A percentile compares a stretch with the other conserved stretches of the same genome.
Evolutionary conservation across 2,888 invertebrate species (phyloP).

Genomic region (Pedicia rivosa): DNA sequence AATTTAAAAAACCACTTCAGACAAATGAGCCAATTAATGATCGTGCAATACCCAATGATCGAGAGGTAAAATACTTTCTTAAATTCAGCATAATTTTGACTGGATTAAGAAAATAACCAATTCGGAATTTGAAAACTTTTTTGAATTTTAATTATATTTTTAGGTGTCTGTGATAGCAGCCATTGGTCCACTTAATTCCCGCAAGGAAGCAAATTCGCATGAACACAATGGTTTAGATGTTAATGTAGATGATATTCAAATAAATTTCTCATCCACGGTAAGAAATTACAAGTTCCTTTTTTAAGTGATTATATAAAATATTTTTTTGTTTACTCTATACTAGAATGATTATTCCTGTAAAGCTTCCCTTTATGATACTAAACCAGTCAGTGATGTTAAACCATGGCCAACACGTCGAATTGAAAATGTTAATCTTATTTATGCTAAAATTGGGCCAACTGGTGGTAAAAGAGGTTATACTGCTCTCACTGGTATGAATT

Average conservation of each 20-base stretch:
- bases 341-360: conserved; percentile 58
- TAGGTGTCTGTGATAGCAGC: conserved; percentile 61
- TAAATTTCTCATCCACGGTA: conserved; percentile 57
- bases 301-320: neutral
- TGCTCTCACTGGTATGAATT: conserved; percentile 66
- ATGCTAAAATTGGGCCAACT: conserved; percentile 68
- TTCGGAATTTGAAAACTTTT: no score
- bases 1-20: conserved; percentile 59
- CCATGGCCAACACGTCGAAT: conserved; percentile 58
- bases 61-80: conserved; percentile 33
- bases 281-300: conserved; percentile 12
- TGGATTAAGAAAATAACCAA: no score
- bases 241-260: conserved; percentile 44
- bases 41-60: conserved; percentile 45
- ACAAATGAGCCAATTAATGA: conserved; percentile 61
- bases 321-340: neutral
- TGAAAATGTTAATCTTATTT: conserved; percentile 43
- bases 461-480: conserved; percentile 68
- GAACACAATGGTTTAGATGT: conserved; percentile 31
- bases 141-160: no score
- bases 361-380: conserved; percentile 43
- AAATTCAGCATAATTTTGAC: no score
- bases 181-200: conserved; percentile 65
- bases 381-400: conserved; percentile 37
- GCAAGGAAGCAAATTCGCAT: conserved; percentile 74